A percentile compares a stretch with the other conserved stretches of the same genome.
Evolutionary conservation across 2,888 invertebrate genomes (phyloP).

Genomic region (Laothoe populi): DNA sequence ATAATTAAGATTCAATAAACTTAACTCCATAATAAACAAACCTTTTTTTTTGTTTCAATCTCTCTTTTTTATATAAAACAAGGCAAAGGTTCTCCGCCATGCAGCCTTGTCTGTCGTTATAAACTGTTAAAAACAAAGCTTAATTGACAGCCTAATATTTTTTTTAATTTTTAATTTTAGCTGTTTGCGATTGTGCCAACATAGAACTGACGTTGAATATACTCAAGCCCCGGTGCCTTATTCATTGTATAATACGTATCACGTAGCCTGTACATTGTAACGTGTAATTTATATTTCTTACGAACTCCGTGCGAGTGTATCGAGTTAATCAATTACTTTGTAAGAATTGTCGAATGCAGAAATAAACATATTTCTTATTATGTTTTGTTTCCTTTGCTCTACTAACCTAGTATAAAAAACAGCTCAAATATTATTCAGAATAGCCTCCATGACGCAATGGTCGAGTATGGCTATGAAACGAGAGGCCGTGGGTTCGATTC

Average conservation of each 20-base stretch:
- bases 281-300: conserved; percentile 71
- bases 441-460: too few species aligned
- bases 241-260: conserved; percentile 36
- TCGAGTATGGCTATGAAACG: too few species aligned
- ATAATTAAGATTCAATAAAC: not conserved
- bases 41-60: too few species aligned
- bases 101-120: too few species aligned
- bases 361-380: conserved; percentile 33
- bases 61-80: too few species aligned
- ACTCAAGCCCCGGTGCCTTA: conserved; percentile 32
- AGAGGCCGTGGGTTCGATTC: too few species aligned
- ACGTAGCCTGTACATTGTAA: conserved; percentile 34
- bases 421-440: too few species aligned
- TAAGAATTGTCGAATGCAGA: conserved; percentile 68
- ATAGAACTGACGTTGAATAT: conserved; percentile 29
- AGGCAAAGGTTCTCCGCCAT: too few species aligned
- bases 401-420: not conserved
- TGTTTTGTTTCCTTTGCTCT: conserved; percentile 1
- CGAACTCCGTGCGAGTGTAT: conserved; percentile 61
- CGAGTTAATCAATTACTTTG: conserved; percentile 58
- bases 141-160: not conserved
- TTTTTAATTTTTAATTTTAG: conserved; percentile 42
- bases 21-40: too few species aligned
- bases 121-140: too few species aligned
- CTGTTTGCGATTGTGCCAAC: conserved; percentile 26